A percentile compares a stretch with the other conserved stretches of the same genome.
These are phyloP conservation scores for Drosophila pachea DNA, from an alignment of 1,140 invertebrate species.

Conservation along the genomic window DNA sequence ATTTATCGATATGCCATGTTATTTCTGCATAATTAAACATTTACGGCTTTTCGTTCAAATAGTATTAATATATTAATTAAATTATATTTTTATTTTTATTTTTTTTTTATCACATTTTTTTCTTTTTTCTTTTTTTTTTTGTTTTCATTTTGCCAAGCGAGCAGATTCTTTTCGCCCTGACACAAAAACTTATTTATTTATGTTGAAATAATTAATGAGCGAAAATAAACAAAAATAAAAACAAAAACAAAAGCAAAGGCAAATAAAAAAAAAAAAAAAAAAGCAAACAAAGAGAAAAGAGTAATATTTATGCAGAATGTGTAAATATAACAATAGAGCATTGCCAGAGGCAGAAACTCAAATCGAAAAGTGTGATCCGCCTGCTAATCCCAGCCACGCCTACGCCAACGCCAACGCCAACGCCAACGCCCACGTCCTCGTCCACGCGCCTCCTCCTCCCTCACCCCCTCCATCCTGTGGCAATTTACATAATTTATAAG, in stretches of 20 bases:
- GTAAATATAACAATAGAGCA: constrained; percentile 10
- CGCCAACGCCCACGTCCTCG: no score
- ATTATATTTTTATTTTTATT: background rate
- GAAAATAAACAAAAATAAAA: background rate
- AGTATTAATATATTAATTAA: background rate
- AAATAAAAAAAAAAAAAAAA: background rate
- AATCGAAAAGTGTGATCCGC: constrained; percentile 10
- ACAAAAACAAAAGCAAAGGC: background rate
- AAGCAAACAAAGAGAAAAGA: constrained; percentile 1
- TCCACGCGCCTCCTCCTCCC: no score
- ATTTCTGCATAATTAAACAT: constrained; percentile 25
- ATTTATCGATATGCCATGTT: constrained; percentile 3
- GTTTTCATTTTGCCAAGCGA: constrained; percentile 2
- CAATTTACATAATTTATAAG: constrained; percentile 37
- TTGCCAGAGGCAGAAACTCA: constrained; percentile 2
- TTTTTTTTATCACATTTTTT: constrained; percentile 13
- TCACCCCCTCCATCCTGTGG: background rate
- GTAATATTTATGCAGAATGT: constrained; percentile 13
- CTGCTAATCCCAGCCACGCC: constrained; percentile 9
- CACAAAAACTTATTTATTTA: constrained; percentile 6
- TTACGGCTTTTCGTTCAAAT: constrained; percentile 2
- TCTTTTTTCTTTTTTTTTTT: constrained; percentile 2
- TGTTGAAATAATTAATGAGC: constrained; percentile 12
- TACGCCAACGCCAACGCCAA: no score
- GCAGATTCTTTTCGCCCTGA: constrained; percentile 10